phyloP scores from a whole-genome alignment of 2,888 invertebrate species.

The Mycogona germanica region DNA sequence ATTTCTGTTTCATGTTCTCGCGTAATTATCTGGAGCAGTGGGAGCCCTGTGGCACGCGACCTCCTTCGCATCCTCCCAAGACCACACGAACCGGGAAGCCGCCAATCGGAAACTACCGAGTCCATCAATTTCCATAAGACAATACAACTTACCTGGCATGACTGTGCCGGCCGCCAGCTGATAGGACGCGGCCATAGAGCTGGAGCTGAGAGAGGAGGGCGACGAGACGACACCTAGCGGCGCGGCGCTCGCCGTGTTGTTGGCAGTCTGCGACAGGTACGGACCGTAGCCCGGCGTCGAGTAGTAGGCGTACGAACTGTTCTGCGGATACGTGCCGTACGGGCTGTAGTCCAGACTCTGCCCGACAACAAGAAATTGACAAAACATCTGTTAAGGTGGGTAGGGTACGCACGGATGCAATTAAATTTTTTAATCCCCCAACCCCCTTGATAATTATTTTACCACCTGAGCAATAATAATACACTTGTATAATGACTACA shows the following conservation, averaged over 20 bases:
- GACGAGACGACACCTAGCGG: slow-evolving; percentile 3
- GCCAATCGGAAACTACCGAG: too few species aligned
- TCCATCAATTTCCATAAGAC: too few species aligned
- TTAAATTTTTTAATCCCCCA: too few species aligned
- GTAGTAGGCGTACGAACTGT: slow-evolving; percentile 24
- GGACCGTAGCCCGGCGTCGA: slow-evolving; percentile 23
- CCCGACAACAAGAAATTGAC: slow-evolving; percentile 1
- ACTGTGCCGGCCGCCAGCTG: slow-evolving; percentile 19
- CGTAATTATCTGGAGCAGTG: slow-evolving; percentile 7
- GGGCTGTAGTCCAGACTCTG: slow-evolving; percentile 22
- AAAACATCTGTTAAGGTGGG: too few species aligned
- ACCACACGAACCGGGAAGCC: too few species aligned
- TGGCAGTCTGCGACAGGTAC: slow-evolving; percentile 24
- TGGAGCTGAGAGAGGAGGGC: slow-evolving; percentile 19
- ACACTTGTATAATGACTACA: too few species aligned
- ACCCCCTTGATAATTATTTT: background rate
- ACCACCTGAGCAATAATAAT: background rate
- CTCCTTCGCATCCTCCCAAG: too few species aligned
- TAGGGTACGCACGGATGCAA: too few species aligned
- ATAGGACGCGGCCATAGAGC: slow-evolving; percentile 21
- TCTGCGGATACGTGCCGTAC: slow-evolving; percentile 21
- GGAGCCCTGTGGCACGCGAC: too few species aligned
- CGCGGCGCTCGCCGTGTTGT: slow-evolving; percentile 15
- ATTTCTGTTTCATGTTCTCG: background rate
- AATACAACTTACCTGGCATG: slow-evolving; percentile 10